phyloP scores from a whole-genome alignment of 2,113 vertebrate genomes.

The Alethe diademata region DNA sequence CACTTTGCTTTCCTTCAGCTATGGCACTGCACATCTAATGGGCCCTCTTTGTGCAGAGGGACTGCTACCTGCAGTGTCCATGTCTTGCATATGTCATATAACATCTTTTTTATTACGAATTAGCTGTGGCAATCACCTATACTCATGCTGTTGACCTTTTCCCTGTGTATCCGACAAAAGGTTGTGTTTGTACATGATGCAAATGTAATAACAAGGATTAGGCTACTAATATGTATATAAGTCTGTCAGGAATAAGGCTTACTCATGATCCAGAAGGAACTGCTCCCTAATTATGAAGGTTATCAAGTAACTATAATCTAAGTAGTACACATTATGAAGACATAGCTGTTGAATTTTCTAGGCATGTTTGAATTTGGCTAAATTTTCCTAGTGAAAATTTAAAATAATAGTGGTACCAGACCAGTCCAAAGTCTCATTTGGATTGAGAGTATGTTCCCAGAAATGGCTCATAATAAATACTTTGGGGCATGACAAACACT shows the following conservation, averaged over 20 bases:
- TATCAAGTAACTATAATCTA: background rate
- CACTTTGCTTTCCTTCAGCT: background rate
- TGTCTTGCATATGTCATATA: background rate
- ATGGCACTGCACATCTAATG: background rate
- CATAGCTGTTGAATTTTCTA: background rate
- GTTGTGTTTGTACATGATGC: background rate
- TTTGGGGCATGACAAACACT: rapidly evolving
- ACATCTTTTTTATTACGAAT: background rate
- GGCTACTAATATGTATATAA: background rate
- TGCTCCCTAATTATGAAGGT: background rate
- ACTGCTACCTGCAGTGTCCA: no score
- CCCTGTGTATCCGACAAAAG: background rate
- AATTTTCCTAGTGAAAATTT: background rate
- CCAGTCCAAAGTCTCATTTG: background rate
- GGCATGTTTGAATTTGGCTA: background rate
- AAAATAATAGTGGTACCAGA: background rate
- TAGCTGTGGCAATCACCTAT: background rate
- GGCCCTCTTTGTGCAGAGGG: background rate
- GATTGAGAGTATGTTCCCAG: background rate
- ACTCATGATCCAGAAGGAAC: background rate
- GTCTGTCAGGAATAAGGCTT: background rate
- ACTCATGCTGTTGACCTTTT: background rate
- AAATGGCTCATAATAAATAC: background rate
- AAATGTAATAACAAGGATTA: background rate
- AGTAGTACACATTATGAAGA: background rate